A percentile compares a stretch with the other conserved stretches of the same genome.
Evolutionary conservation across 1,140 invertebrate species (phyloP).

Genomic region (Penaeus vannamei): DNA sequence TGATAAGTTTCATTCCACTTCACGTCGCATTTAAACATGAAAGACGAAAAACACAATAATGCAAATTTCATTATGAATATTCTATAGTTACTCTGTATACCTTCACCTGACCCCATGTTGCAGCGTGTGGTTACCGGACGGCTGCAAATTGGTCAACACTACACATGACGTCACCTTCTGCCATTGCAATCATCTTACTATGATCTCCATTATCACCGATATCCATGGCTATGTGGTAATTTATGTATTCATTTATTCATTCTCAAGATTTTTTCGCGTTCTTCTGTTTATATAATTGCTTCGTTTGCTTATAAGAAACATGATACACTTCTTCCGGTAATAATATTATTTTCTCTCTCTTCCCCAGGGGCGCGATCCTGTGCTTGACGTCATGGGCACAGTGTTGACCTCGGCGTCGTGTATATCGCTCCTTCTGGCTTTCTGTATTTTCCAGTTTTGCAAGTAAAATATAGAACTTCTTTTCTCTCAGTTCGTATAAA

Average conservation of each 20-base stretch:
- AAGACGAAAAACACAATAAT: no score
- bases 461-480: conserved; percentile 22
- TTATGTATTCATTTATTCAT: not conserved
- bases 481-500: not conserved
- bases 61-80: not conserved
- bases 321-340: no score
- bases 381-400: conserved; percentile 53
- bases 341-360: not conserved
- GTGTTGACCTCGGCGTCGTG: conserved; percentile 49
- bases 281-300: not conserved
- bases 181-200: conserved; percentile 58
- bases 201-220: conserved; percentile 64
- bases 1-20: no score
- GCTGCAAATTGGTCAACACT: conserved; percentile 40
- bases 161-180: conserved; percentile 39
- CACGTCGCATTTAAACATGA: no score
- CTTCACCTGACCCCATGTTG: no score
- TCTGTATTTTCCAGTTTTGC: conserved; percentile 54
- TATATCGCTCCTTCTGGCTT: conserved; percentile 34
- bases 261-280: not conserved
- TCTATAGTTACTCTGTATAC: not conserved
- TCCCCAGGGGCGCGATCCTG: conserved; percentile 53
- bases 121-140: conserved; percentile 52
- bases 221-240: conserved; percentile 53
- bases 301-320: no score